Percentiles rank a stretch among this genome's conserved stretches.
These are phyloP conservation scores for Dicentrarchus labrax DNA, from an alignment of 2,113 vertebrate genomes.

Conservation along the genomic window DNA sequence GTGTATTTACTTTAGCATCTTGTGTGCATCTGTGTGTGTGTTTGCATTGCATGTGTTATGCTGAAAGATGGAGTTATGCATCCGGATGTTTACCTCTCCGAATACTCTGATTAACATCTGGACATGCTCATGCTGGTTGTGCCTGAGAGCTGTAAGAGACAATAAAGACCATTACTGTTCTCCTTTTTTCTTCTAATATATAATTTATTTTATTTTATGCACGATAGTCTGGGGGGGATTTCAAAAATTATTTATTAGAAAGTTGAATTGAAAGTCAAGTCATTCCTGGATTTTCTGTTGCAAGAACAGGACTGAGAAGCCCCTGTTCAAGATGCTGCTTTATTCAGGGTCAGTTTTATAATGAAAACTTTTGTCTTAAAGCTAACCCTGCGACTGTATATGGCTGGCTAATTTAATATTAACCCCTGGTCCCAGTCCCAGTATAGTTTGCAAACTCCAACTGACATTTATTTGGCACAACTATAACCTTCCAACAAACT, in stretches of 20 bases:
- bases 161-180: background rate
- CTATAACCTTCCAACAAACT: background rate
- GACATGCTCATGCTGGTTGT: conserved; percentile 25
- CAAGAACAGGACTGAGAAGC: background rate
- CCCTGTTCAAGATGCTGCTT: background rate
- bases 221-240: background rate
- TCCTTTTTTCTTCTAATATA: background rate
- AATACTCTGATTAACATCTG: conserved; percentile 53
- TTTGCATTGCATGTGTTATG: conserved; percentile 34
- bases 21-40: conserved; percentile 28
- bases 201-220: background rate
- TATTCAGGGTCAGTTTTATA: background rate
- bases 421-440: background rate
- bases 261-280: background rate
- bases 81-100: conserved; percentile 78
- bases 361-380: background rate
- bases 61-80: conserved; percentile 55
- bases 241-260: background rate
- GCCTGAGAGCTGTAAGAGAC: conserved; percentile 2
- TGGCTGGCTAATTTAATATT: background rate
- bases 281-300: background rate
- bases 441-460: background rate
- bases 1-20: conserved; percentile 51
- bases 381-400: background rate
- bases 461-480: background rate